Percentiles rank a stretch among this genome's conserved stretches.
Evolutionary conservation across 1,140 invertebrate species (phyloP).

Genomic region (Sarcophaga bullata): DNA sequence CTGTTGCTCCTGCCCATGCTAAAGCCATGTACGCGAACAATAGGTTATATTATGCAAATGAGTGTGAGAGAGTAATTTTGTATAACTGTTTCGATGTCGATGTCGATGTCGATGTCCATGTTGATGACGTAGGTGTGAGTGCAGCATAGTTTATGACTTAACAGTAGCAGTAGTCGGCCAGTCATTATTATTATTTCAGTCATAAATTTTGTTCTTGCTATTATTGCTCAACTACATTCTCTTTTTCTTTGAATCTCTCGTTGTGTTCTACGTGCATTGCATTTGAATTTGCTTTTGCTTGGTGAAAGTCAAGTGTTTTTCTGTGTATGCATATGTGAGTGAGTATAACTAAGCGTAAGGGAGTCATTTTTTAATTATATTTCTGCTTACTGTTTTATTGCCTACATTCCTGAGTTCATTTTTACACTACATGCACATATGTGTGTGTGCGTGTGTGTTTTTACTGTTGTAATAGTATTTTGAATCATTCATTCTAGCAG

Average conservation of each 20-base stretch:
- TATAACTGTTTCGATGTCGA: too few species aligned
- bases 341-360: not conserved
- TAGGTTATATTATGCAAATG: too few species aligned
- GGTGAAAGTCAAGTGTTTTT: not conserved
- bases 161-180: not conserved
- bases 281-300: not conserved
- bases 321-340: too few species aligned
- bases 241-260: not conserved
- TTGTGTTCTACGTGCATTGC: not conserved
- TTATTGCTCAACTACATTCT: not conserved
- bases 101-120: too few species aligned
- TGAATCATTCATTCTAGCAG: not conserved
- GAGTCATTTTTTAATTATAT: slow-evolving; percentile 5
- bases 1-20: too few species aligned
- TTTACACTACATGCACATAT: not conserved
- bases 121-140: not conserved
- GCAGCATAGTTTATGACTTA: not conserved
- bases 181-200: not conserved
- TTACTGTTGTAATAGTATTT: not conserved
- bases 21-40: too few species aligned
- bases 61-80: too few species aligned
- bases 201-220: not conserved
- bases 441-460: not conserved
- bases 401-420: not conserved
- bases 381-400: not conserved